Percentiles rank a stretch among this genome's conserved stretches.
phyloP scores from a whole-genome alignment of 2,113 vertebrate species.

The Sturnus vulgaris region DNA sequence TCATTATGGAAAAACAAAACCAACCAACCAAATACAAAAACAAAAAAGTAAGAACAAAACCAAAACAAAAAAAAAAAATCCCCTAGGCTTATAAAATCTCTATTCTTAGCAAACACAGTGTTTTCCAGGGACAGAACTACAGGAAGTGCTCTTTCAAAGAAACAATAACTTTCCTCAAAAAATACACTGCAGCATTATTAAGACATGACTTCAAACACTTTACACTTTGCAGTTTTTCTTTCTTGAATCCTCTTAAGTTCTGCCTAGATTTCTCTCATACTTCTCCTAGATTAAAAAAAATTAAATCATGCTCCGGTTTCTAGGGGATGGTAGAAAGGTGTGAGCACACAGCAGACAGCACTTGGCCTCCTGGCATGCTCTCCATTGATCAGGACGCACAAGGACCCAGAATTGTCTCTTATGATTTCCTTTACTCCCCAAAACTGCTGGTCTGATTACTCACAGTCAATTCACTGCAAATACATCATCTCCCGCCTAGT shows the following conservation, averaged over 20 bases:
- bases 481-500: neutral
- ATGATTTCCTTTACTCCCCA: neutral
- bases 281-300: neutral
- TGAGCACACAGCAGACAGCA: neutral
- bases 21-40: neutral
- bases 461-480: neutral
- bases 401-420: accelerated
- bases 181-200: neutral
- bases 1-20: neutral
- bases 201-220: neutral
- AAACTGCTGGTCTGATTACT: neutral
- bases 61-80: neutral
- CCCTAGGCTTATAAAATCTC: neutral
- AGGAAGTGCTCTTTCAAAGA: neutral
- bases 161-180: neutral
- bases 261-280: neutral
- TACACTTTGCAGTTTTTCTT: neutral
- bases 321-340: neutral
- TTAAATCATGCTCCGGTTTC: neutral
- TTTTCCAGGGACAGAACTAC: neutral
- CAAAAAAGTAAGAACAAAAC: neutral
- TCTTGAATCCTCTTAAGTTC: neutral
- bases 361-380: neutral
- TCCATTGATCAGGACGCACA: neutral
- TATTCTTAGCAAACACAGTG: neutral